phyloP scores from a whole-genome alignment of 2,797 vertebrate species.

The Bovichtus variegatus region DNA sequence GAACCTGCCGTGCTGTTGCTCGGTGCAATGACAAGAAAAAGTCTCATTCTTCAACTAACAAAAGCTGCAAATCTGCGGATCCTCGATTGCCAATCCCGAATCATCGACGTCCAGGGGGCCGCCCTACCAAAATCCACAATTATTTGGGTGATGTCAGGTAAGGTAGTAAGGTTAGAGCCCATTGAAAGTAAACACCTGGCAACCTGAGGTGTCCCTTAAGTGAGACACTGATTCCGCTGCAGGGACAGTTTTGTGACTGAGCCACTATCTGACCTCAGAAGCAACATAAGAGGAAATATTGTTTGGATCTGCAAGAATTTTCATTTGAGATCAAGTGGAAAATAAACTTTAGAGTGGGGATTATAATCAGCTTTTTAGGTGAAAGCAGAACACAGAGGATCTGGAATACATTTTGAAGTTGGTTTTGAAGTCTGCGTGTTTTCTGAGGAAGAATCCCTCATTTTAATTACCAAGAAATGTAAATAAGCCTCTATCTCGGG shows the following conservation, averaged over 20 bases:
- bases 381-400: conserved; percentile 6
- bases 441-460: conserved; percentile 24
- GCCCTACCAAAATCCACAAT: not conserved
- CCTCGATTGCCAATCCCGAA: not conserved
- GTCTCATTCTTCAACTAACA: not conserved
- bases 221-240: conserved; percentile 9
- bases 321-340: conserved; percentile 28
- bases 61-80: not conserved
- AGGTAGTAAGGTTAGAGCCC: not conserved
- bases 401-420: conserved; percentile 10
- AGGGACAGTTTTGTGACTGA: not conserved
- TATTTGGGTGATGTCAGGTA: not conserved
- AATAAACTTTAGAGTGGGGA: conserved; percentile 17
- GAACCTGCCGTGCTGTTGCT: not conserved
- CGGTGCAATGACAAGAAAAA: too few species aligned
- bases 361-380: conserved; percentile 21
- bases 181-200: conserved; percentile 12
- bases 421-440: conserved; percentile 25
- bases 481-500: conserved; percentile 31
- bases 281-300: not conserved
- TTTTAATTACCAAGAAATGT: conserved; percentile 50
- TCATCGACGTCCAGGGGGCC: not conserved
- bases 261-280: conserved; percentile 3
- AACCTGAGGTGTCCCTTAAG: conserved; percentile 6
- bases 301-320: conserved; percentile 28